Evolutionary conservation across 2,888 invertebrate species (phyloP).

Genomic region (Mermis nigrescens): DNA sequence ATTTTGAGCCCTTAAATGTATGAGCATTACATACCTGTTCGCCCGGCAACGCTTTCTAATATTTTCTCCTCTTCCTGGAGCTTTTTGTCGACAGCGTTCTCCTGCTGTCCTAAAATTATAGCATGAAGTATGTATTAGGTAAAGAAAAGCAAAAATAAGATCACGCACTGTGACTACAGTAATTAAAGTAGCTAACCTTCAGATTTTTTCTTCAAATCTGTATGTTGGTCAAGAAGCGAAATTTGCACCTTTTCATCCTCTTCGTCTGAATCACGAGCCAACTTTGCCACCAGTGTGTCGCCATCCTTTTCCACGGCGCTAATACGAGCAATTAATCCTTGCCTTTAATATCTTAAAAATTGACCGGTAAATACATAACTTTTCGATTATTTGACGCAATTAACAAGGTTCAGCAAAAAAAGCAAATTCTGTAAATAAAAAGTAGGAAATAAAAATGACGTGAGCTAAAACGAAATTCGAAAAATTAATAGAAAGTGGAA

Average conservation of each 20-base stretch:
- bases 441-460: too few species aligned
- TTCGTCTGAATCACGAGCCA: background rate
- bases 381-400: too few species aligned
- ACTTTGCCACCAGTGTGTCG: background rate
- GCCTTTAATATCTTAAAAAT: background rate
- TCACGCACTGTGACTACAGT: too few species aligned
- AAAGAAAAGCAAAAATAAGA: too few species aligned
- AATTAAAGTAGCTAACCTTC: too few species aligned
- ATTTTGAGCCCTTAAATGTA: too few species aligned
- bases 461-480: too few species aligned
- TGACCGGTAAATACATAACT: too few species aligned
- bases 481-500: too few species aligned
- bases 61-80: slow-evolving; percentile 89
- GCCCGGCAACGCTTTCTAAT: slow-evolving; percentile 83
- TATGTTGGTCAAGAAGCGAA: slow-evolving; percentile 85
- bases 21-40: too few species aligned
- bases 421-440: too few species aligned
- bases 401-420: too few species aligned
- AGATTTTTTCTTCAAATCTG: slow-evolving; percentile 76
- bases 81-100: slow-evolving; percentile 79
- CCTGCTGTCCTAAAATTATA: slow-evolving; percentile 42
- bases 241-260: slow-evolving; percentile 35
- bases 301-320: background rate
- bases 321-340: background rate
- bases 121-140: background rate